These are phyloP conservation scores for Apotomis betuletana DNA, from an alignment of 2,888 invertebrate genomes.

Conservation along the genomic window DNA sequence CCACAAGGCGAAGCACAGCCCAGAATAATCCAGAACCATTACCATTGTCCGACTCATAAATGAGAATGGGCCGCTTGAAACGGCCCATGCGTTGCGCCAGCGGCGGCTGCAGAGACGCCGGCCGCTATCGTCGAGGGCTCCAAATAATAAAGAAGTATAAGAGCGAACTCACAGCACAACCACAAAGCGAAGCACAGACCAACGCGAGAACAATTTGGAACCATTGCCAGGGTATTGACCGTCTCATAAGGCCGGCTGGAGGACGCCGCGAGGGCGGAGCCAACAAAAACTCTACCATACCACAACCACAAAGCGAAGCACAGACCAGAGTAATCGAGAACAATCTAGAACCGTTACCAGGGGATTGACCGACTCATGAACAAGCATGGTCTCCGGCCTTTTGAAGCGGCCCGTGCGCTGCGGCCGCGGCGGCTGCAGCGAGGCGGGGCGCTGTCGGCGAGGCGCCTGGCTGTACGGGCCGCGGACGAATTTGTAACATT, in stretches of 20 bases:
- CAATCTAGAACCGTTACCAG: conserved; percentile 49
- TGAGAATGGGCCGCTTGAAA: too few species aligned
- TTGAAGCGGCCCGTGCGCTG: conserved; percentile 46
- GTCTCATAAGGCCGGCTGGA: too few species aligned
- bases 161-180: background rate
- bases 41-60: too few species aligned
- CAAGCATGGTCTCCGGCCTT: conserved; percentile 63
- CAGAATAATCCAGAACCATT: background rate
- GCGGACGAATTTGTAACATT: conserved; percentile 66
- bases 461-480: conserved; percentile 41
- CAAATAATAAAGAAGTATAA: background rate
- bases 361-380: conserved; percentile 61
- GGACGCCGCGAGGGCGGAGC: too few species aligned
- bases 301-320: conserved; percentile 12
- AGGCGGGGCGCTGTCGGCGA: conserved; percentile 55
- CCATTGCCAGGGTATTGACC: too few species aligned
- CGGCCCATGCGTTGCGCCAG: too few species aligned
- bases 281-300: background rate
- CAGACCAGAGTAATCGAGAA: conserved; percentile 8
- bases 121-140: too few species aligned
- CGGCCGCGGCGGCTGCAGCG: conserved; percentile 56
- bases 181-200: background rate
- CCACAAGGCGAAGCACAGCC: background rate
- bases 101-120: too few species aligned
- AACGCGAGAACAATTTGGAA: too few species aligned